These are phyloP conservation scores for Tolmerus cingulatus DNA, from an alignment of 2,888 invertebrate genomes.

Conservation along the genomic window DNA sequence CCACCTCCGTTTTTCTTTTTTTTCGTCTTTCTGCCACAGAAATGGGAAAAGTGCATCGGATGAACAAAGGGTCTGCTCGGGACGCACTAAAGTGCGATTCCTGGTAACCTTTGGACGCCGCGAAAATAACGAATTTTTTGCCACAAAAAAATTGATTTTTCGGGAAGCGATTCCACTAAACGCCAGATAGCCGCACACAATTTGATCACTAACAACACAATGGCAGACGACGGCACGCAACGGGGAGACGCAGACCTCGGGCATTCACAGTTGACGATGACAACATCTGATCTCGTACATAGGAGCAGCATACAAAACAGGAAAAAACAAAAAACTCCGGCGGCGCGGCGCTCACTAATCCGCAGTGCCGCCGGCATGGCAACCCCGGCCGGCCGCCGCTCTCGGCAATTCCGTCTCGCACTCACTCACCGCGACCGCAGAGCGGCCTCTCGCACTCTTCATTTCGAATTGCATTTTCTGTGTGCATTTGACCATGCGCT, in stretches of 20 bases:
- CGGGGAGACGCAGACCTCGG: background rate
- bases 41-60: background rate
- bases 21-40: background rate
- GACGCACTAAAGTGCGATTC: background rate
- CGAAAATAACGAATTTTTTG: background rate
- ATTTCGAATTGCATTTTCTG: background rate
- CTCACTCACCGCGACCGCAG: background rate
- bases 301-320: background rate
- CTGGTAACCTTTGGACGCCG: background rate
- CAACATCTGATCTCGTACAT: conserved; percentile 1
- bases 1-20: background rate
- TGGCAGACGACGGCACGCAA: background rate
- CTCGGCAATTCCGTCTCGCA: background rate
- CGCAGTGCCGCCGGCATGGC: background rate
- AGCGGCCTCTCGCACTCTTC: background rate
- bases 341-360: background rate
- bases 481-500: background rate
- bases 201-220: background rate
- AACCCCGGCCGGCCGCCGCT: background rate
- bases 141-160: background rate
- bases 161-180: background rate
- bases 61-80: background rate
- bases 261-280: background rate
- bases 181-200: background rate
- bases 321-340: background rate